Evolutionary conservation across 2,113 vertebrate genomes (phyloP).

Genomic region (Triplophysa rosa): DNA sequence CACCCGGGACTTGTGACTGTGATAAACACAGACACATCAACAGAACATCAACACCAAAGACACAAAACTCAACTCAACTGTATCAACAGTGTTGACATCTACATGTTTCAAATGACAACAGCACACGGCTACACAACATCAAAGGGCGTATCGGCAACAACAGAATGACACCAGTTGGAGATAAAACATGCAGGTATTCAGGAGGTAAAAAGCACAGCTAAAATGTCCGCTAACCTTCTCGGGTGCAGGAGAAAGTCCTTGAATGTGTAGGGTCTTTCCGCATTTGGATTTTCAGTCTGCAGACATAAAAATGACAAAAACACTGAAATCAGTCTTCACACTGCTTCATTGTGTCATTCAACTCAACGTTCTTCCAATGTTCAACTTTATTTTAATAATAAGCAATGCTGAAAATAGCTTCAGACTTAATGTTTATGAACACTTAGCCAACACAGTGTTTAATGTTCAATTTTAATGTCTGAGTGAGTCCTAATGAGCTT

Average conservation of each 20-base stretch:
- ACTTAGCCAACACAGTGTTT: neutral
- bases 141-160: neutral
- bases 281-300: constrained; percentile 93
- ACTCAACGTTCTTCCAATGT: neutral
- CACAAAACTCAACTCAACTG: neutral
- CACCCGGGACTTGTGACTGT: constrained; percentile 93
- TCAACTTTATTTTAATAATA: neutral
- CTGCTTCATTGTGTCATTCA: neutral
- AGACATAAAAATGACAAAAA: constrained; percentile 61
- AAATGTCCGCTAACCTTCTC: constrained; percentile 81
- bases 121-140: neutral
- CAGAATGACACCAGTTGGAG: neutral
- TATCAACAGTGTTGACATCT: neutral
- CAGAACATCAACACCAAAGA: neutral
- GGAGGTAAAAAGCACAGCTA: constrained; percentile 14
- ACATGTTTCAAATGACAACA: constrained; percentile 34
- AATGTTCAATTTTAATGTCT: neutral
- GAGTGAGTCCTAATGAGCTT: constrained; percentile 3
- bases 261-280: constrained; percentile 94
- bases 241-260: constrained; percentile 98
- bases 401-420: neutral
- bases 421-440: neutral
- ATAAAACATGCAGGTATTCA: constrained; percentile 23
- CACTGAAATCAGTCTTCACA: neutral
- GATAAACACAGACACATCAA: constrained; percentile 8